Percentiles rank a stretch among this genome's conserved stretches.
These are phyloP conservation scores for Telenomus remus DNA, from an alignment of 1,140 invertebrate genomes.

Conservation along the genomic window DNA sequence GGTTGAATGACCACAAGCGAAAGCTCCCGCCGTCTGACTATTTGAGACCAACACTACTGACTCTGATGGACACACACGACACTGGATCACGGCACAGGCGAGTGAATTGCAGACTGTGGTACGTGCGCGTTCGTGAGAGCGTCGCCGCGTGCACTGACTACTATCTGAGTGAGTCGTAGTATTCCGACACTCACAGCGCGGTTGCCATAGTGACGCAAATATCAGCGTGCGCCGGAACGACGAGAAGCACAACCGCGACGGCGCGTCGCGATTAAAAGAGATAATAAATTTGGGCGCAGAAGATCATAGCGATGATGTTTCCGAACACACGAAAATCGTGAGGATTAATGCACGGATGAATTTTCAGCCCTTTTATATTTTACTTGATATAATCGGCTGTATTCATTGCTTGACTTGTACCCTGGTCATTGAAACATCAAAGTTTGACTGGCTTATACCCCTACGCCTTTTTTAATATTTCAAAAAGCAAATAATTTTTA, in stretches of 20 bases:
- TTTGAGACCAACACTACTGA: slow-evolving; percentile 25
- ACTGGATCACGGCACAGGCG: not conserved
- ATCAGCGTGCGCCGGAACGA: slow-evolving; percentile 47
- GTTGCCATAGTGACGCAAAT: slow-evolving; percentile 51
- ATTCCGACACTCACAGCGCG: slow-evolving; percentile 39
- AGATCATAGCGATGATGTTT: not conserved
- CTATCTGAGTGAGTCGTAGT: slow-evolving; percentile 53
- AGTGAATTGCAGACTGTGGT: not conserved
- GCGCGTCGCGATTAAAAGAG: not conserved
- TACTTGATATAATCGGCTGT: too few relatives aligned
- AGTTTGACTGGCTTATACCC: too few relatives aligned
- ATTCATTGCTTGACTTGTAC: too few relatives aligned
- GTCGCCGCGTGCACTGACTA: slow-evolving; percentile 72
- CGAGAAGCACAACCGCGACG: not conserved
- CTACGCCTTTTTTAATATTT: too few relatives aligned
- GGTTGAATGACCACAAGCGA: slow-evolving; percentile 3
- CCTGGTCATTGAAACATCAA: too few relatives aligned
- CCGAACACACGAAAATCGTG: not conserved
- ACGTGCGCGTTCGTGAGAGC: slow-evolving; percentile 61
- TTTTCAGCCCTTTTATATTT: not conserved
- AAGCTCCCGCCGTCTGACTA: slow-evolving; percentile 20
- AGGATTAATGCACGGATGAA: not conserved
- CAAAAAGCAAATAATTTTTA: too few relatives aligned
- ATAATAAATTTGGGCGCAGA: not conserved
- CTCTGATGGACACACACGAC: slow-evolving; percentile 17